These are phyloP conservation scores for Helobdella robusta DNA, from an alignment of 2,888 invertebrate genomes.

Conservation along the genomic window DNA sequence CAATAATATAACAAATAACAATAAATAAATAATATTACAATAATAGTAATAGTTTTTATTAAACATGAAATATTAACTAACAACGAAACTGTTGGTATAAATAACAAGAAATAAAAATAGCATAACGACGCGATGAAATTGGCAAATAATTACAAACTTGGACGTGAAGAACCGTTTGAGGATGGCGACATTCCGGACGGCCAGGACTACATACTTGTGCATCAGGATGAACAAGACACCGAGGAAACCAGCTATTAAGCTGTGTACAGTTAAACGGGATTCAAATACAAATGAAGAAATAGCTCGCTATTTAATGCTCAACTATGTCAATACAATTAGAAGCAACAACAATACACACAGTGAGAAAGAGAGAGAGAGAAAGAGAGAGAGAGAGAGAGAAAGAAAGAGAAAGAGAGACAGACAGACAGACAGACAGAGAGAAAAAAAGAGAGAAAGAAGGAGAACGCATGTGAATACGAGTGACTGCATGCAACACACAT, in stretches of 20 bases:
- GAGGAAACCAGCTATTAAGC: slow-evolving; percentile 73
- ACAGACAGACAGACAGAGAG: too few species aligned
- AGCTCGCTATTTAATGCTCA: neutral
- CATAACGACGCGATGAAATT: too few species aligned
- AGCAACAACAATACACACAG: too few species aligned
- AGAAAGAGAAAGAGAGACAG: too few species aligned
- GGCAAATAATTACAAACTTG: slow-evolving; percentile 60
- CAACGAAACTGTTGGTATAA: too few species aligned
- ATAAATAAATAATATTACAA: neutral
- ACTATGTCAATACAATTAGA: too few species aligned
- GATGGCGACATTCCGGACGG: slow-evolving; percentile 80
- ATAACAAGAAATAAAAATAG: too few species aligned
- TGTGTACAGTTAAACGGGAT: slow-evolving; percentile 42
- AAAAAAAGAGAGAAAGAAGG: too few species aligned
- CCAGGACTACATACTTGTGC: slow-evolving; percentile 82
- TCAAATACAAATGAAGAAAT: neutral
- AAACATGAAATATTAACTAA: neutral
- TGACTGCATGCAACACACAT: too few species aligned
- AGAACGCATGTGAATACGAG: too few species aligned
- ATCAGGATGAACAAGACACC: slow-evolving; percentile 85
- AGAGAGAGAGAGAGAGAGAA: too few species aligned
- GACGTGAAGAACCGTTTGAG: slow-evolving; percentile 84
- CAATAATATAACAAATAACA: neutral
- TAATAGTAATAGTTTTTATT: neutral
- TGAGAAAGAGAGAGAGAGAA: too few species aligned